phyloP scores from a whole-genome alignment of 2,113 vertebrate species.

The Hippocampus comes region DNA sequence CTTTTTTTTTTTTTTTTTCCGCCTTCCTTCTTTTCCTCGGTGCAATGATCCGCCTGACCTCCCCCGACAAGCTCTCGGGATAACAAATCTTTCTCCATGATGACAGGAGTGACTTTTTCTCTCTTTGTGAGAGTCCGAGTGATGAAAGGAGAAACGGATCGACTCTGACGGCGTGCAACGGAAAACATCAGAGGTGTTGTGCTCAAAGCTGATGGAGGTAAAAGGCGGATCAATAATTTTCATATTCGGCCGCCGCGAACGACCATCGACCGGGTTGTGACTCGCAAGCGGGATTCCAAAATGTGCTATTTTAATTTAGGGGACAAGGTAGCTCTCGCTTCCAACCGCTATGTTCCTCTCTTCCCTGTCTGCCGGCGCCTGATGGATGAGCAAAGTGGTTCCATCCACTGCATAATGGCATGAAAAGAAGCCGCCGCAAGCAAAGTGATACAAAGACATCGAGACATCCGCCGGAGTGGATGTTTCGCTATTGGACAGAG shows the following conservation, averaged over 20 bases:
- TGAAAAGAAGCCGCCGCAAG: constrained; percentile 54
- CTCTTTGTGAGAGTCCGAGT: constrained; percentile 38
- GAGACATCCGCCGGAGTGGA: constrained; percentile 35
- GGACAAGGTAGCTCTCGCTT: constrained; percentile 28
- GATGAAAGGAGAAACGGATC: constrained; percentile 60
- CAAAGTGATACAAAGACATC: constrained; percentile 46
- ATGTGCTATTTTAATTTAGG: constrained; percentile 68
- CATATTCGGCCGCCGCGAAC: constrained; percentile 64
- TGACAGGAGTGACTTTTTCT: constrained; percentile 55
- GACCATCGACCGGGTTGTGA: constrained; percentile 5
- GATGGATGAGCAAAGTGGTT: constrained; percentile 49
- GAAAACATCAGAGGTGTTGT: constrained; percentile 65
- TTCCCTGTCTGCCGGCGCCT: constrained; percentile 15
- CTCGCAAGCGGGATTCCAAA: constrained; percentile 22
- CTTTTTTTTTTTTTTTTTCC: constrained; percentile 7
- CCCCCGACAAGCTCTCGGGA: constrained; percentile 30
- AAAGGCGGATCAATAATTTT: constrained; percentile 74
- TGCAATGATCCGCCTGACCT: constrained; percentile 47
- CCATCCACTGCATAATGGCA: constrained; percentile 42
- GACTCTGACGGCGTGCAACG: constrained; percentile 65
- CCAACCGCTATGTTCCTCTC: constrained; percentile 5
- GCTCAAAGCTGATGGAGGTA: constrained; percentile 62
- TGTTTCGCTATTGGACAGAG: constrained; percentile 46
- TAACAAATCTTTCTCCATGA: constrained; percentile 37
- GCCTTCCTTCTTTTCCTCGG: constrained; percentile 14